phyloP scores from a whole-genome alignment of 2,888 invertebrate species.

The Pimpla rufipes region DNA sequence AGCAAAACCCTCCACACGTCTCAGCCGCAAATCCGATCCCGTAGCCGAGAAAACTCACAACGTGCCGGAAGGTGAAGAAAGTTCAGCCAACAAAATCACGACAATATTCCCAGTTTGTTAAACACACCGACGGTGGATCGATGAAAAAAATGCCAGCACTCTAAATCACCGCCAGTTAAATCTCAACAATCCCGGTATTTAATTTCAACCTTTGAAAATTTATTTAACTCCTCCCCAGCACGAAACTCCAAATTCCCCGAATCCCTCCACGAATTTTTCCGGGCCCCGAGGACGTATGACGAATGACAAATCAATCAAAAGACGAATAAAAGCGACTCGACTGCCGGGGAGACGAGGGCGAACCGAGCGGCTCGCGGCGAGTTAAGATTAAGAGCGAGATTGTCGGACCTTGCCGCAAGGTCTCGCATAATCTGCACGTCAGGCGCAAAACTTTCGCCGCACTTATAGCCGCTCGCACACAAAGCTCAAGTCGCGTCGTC shows the following conservation, averaged over 20 bases:
- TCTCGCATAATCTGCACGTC: conserved; percentile 76
- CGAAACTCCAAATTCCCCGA: too few species aligned
- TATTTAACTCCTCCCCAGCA: too few species aligned
- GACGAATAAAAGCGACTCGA: conserved; percentile 23
- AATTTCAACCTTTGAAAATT: too few species aligned
- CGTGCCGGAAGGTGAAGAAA: not conserved
- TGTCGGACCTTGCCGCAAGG: conserved; percentile 78
- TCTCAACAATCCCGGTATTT: too few species aligned
- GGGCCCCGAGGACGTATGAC: not conserved
- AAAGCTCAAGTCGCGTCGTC: not conserved
- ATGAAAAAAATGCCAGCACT: not conserved
- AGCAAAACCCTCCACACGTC: not conserved
- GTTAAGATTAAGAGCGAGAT: conserved; percentile 71
- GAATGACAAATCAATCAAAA: not conserved
- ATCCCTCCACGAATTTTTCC: too few species aligned
- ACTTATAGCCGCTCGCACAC: conserved; percentile 49
- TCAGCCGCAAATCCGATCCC: not conserved
- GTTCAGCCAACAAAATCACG: not conserved
- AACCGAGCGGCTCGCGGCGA: conserved; percentile 31
- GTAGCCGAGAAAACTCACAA: not conserved
- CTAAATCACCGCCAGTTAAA: not conserved
- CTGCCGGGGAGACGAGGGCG: conserved; percentile 42
- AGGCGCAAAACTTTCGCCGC: conserved; percentile 67
- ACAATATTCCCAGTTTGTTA: too few species aligned
- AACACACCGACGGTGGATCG: too few species aligned